A percentile compares a stretch with the other conserved stretches of the same genome.
These are phyloP conservation scores for Drosophila oshimai DNA, from an alignment of 1,140 invertebrate genomes.

Conservation along the genomic window DNA sequence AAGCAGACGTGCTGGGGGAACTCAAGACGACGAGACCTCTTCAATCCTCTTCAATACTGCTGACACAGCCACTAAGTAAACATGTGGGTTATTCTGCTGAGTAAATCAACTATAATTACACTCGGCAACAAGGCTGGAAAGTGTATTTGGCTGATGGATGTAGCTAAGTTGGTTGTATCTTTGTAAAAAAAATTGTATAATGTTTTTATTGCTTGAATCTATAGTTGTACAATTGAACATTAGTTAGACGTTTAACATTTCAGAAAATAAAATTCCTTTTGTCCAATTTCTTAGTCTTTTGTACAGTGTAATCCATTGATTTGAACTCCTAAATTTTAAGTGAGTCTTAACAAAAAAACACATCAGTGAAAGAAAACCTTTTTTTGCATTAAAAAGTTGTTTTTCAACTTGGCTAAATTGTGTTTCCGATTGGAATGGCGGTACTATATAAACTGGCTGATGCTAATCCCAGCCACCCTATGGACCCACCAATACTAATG, in stretches of 20 bases:
- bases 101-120: constrained; percentile 48
- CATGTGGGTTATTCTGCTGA: constrained; percentile 33
- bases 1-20: constrained; percentile 47
- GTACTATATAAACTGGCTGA: constrained; percentile 11
- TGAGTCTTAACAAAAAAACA: too few species aligned
- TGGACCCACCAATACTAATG: constrained; percentile 26
- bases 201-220: too few species aligned
- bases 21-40: neutral
- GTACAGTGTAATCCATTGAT: too few species aligned
- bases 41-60: constrained; percentile 30
- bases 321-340: neutral
- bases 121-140: neutral
- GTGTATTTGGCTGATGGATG: neutral
- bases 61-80: constrained; percentile 51
- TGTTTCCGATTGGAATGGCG: constrained; percentile 6
- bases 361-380: too few species aligned
- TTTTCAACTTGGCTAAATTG: constrained; percentile 31
- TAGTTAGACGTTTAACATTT: too few species aligned
- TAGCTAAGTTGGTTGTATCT: too few species aligned
- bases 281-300: too few species aligned
- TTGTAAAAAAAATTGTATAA: too few species aligned
- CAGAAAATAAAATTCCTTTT: too few species aligned
- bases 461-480: constrained; percentile 23
- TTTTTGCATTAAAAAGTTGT: neutral
- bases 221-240: too few species aligned